Conservation (phyloP, 2,888 invertebrate genomes). For the Mesorhabditis belari region DNA sequence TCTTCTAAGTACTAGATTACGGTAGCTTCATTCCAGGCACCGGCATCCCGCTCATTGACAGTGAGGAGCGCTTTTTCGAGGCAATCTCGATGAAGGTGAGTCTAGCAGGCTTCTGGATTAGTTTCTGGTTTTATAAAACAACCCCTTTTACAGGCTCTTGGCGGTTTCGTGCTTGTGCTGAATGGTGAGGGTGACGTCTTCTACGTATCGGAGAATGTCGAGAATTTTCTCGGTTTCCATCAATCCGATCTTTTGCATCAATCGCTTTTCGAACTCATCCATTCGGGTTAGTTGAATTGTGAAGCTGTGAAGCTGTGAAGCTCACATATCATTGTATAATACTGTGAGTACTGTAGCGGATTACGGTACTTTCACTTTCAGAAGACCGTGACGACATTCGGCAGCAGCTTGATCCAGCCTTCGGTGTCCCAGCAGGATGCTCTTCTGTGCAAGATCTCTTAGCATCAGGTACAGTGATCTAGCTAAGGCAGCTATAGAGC, state of each 20-base stretch:
- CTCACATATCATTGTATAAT: too few species aligned
- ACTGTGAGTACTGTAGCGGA: too few species aligned
- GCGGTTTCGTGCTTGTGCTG: slow-evolving; percentile 96
- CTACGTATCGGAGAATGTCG: slow-evolving; percentile 98
- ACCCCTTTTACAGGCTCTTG: slow-evolving; percentile 73
- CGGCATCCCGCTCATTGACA: slow-evolving; percentile 33
- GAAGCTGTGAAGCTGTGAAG: too few species aligned
- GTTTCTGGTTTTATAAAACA: slow-evolving; percentile 13
- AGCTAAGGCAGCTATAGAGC: not conserved
- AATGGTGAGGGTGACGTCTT: slow-evolving; percentile 94
- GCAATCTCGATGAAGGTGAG: slow-evolving; percentile 34
- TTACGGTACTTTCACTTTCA: too few species aligned
- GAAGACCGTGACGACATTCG: slow-evolving; percentile 84
- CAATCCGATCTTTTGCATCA: slow-evolving; percentile 99
- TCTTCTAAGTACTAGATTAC: too few species aligned
- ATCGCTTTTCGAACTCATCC: slow-evolving; percentile 95
- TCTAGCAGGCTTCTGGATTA: not conserved
- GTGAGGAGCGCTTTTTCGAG: slow-evolving; percentile 39
- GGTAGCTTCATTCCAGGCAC: slow-evolving; percentile 17
- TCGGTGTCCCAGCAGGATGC: slow-evolving; percentile 55
- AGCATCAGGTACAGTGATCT: slow-evolving; percentile 61
- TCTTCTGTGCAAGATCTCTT: slow-evolving; percentile 80
- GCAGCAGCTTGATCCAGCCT: slow-evolving; percentile 32
- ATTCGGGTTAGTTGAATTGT: slow-evolving; percentile 66
- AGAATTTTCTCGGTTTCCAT: slow-evolving; percentile 98